Evolutionary conservation across 2,113 vertebrate species (phyloP).

Genomic region (Callorhinus ursinus): DNA sequence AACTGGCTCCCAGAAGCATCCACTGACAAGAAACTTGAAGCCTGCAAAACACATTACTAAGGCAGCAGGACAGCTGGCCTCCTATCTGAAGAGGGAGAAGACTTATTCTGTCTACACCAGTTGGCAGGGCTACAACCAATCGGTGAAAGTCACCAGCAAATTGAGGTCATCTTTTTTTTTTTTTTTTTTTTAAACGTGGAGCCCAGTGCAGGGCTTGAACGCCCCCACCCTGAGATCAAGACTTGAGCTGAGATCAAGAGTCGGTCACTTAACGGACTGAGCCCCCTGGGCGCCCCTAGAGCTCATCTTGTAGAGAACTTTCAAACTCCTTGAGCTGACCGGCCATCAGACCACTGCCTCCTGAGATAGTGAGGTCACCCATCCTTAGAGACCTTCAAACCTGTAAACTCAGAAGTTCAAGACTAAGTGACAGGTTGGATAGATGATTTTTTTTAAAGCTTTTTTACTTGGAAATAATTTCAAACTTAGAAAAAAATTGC

Average conservation of each 20-base stretch:
- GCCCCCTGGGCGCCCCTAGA: neutral
- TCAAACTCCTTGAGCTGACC: neutral
- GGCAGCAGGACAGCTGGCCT: neutral
- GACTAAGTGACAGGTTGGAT: neutral
- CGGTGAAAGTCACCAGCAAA: neutral
- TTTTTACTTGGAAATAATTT: constrained; percentile 19
- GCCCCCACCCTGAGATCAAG: neutral
- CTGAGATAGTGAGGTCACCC: too few relatives aligned
- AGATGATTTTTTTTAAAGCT: neutral
- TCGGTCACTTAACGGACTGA: neutral
- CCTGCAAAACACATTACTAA: neutral
- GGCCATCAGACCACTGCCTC: neutral
- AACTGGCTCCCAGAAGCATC: neutral
- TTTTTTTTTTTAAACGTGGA: neutral
- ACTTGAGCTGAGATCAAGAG: neutral
- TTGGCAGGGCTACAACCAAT: neutral
- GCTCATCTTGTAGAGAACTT: neutral
- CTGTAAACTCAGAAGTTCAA: neutral
- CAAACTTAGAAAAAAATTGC: neutral
- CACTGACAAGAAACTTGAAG: neutral
- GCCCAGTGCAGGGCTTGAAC: neutral
- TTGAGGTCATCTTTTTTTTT: neutral
- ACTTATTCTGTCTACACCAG: neutral
- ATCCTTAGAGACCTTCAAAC: neutral
- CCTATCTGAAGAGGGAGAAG: neutral